phyloP scores from a whole-genome alignment of 1,140 invertebrate species.

The Zelostemma sp. region DNA sequence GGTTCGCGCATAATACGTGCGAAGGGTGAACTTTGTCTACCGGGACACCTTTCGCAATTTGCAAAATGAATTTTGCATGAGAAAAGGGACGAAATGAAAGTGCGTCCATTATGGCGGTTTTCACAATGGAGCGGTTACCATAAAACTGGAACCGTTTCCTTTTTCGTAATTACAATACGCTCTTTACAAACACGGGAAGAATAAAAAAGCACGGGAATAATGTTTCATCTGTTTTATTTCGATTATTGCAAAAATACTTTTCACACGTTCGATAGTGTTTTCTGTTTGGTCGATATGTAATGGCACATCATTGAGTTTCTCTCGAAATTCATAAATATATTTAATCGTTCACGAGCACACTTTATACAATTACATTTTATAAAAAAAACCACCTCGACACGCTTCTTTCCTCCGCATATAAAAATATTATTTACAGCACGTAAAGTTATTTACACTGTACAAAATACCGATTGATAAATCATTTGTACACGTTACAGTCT shows the following conservation, averaged over 20 bases:
- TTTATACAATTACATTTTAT: too few relatives aligned
- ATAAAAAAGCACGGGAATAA: background rate
- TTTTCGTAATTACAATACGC: constrained; percentile 16
- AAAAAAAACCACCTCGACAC: too few relatives aligned
- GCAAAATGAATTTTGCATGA: constrained; percentile 36
- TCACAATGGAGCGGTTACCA: background rate
- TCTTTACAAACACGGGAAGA: background rate
- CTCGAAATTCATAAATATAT: background rate
- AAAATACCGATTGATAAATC: background rate
- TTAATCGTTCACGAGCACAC: background rate
- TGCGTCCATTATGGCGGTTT: constrained; percentile 9
- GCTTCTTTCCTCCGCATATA: background rate
- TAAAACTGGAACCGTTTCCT: constrained; percentile 7
- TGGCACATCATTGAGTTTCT: constrained; percentile 36
- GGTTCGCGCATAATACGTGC: constrained; percentile 48
- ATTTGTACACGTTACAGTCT: background rate
- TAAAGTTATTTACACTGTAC: constrained; percentile 1
- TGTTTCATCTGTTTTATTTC: background rate
- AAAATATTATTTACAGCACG: background rate
- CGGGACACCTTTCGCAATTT: constrained; percentile 29
- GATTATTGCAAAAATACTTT: constrained; percentile 58
- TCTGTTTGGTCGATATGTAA: constrained; percentile 28
- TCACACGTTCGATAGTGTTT: background rate
- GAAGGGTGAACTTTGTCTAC: constrained; percentile 31
- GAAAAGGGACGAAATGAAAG: constrained; percentile 22